Percentiles rank a stretch among this genome's conserved stretches.
These are phyloP conservation scores for Sussaba pulchella DNA, from an alignment of 2,888 invertebrate genomes.

Conservation along the genomic window DNA sequence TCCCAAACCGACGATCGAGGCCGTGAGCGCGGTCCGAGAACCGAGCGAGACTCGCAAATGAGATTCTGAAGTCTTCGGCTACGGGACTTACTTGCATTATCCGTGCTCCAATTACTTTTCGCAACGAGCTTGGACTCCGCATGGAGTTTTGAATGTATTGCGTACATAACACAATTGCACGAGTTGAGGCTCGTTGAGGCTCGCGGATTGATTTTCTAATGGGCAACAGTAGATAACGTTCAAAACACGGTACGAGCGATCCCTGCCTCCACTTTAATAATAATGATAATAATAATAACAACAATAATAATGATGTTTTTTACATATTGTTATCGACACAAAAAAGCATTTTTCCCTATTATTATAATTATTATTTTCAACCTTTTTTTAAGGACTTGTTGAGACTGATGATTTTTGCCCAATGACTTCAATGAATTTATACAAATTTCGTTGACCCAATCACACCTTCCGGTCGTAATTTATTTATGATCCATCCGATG, in stretches of 20 bases:
- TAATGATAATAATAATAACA: too few species aligned
- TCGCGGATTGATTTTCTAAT: not conserved
- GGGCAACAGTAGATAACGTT: not conserved
- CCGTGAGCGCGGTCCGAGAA: not conserved
- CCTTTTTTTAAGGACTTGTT: too few species aligned
- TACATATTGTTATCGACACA: too few species aligned
- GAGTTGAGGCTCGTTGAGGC: not conserved
- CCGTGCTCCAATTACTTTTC: constrained; percentile 17
- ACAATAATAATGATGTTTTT: too few species aligned
- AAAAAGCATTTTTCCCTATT: too few species aligned
- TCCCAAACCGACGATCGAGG: constrained; percentile 3
- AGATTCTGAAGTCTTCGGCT: constrained; percentile 6
- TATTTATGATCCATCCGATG: constrained; percentile 24
- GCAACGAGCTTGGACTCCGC: not conserved
- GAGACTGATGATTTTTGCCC: too few species aligned
- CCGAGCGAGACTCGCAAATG: constrained; percentile 10
- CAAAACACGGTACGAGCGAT: too few species aligned
- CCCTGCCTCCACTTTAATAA: not conserved
- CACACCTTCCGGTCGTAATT: constrained; percentile 12
- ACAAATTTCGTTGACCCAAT: not conserved
- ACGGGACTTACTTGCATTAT: not conserved
- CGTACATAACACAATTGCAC: not conserved
- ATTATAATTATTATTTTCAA: too few species aligned
- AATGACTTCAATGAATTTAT: constrained; percentile 7
- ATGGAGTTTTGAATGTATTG: constrained; percentile 7